Evolutionary conservation across 2,797 vertebrate species (phyloP).

Genomic region (Hemibagrus guttatus): DNA sequence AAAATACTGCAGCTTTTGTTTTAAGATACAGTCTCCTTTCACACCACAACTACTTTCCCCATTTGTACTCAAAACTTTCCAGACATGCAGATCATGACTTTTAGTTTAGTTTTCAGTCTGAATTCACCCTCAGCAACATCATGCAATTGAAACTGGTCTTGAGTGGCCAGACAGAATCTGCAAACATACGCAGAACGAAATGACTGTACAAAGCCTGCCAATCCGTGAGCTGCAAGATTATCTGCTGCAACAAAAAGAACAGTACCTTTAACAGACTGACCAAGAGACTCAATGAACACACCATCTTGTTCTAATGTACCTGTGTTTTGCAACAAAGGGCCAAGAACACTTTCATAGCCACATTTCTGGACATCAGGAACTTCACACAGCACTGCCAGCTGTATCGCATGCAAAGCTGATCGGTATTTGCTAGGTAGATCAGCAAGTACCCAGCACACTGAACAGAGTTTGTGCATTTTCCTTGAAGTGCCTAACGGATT

Average conservation of each 20-base stretch:
- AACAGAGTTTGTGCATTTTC: not conserved
- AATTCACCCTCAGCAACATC: not conserved
- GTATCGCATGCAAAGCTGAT: not conserved
- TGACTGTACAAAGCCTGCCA: constrained; percentile 35
- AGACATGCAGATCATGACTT: constrained; percentile 32
- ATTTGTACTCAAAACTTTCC: not conserved
- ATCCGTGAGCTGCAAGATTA: constrained; percentile 32
- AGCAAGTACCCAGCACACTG: not conserved
- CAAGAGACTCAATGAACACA: constrained; percentile 44
- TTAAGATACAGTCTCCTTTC: constrained; percentile 19
- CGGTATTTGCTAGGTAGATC: not conserved
- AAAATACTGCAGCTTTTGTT: constrained; percentile 29
- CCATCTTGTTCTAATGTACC: constrained; percentile 27
- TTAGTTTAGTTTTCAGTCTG: constrained; percentile 1
- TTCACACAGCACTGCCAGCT: not conserved
- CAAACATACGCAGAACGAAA: constrained; percentile 45
- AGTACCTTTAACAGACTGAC: constrained; percentile 32
- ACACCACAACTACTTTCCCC: not conserved
- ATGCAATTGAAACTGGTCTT: constrained; percentile 28
- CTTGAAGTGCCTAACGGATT: constrained; percentile 36
- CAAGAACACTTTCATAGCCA: constrained; percentile 31
- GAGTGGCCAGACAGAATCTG: constrained; percentile 33
- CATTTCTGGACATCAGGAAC: not conserved
- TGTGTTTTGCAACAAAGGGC: constrained; percentile 33
- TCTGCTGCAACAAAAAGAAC: constrained; percentile 35